Conservation (phyloP, 2,888 invertebrate species). For the Smittia aterrima region DNA sequence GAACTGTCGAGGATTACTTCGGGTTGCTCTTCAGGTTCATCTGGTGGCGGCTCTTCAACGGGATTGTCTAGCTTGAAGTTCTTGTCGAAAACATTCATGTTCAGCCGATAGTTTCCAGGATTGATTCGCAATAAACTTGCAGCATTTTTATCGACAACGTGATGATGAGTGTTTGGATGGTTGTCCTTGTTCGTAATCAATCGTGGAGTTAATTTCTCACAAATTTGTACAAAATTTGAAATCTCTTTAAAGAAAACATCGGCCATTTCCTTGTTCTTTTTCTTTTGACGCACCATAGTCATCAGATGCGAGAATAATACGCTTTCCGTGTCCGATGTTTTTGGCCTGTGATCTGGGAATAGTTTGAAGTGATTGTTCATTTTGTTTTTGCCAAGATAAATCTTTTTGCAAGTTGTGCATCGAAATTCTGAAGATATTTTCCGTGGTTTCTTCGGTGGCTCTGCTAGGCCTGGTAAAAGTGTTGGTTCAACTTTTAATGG, state of each 20-base stretch:
- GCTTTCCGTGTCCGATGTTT: constrained; percentile 45
- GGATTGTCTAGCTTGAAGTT: constrained; percentile 25
- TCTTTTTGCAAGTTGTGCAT: constrained; percentile 65
- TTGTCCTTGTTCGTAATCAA: constrained; percentile 46
- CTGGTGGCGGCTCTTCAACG: neutral
- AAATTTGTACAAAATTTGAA: constrained; percentile 49
- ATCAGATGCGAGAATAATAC: constrained; percentile 50
- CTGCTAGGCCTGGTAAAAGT: neutral
- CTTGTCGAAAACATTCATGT: constrained; percentile 38
- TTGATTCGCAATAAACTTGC: constrained; percentile 29
- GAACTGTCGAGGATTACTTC: neutral
- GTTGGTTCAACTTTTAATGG: neutral
- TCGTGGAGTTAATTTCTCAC: constrained; percentile 48
- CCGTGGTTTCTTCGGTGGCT: constrained; percentile 49
- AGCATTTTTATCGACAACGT: constrained; percentile 27
- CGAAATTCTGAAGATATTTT: constrained; percentile 57
- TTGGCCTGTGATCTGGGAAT: constrained; percentile 60
- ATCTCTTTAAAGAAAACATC: constrained; percentile 51
- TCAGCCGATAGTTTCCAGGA: constrained; percentile 20
- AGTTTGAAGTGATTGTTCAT: constrained; percentile 63
- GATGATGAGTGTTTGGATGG: constrained; percentile 13
- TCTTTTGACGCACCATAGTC: constrained; percentile 49
- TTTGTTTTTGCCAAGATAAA: constrained; percentile 61
- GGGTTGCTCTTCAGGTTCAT: neutral
- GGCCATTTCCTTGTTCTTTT: constrained; percentile 47